Conservation (phyloP, 2,113 vertebrate species). For the Telmatochromis brichardi region DNA sequence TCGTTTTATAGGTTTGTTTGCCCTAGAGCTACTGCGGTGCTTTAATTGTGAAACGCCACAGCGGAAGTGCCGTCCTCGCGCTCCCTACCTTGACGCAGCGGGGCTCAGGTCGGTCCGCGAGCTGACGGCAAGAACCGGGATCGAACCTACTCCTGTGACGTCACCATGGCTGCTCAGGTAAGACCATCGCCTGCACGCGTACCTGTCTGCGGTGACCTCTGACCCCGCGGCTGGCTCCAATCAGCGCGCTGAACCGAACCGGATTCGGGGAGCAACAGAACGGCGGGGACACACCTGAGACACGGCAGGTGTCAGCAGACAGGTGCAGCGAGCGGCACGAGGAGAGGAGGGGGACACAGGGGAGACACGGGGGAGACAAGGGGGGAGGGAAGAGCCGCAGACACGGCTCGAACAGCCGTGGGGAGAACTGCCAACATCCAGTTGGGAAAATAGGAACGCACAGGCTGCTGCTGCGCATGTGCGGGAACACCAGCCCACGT, state of each 20-base stretch:
- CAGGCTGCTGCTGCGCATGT: neutral
- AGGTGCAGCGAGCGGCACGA: neutral
- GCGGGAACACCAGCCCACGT: neutral
- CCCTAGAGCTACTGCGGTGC: neutral
- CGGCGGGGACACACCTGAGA: neutral
- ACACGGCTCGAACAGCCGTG: neutral
- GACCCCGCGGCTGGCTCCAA: neutral
- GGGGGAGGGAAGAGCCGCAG: neutral
- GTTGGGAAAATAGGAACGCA: neutral
- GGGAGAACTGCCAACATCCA: neutral
- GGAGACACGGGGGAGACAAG: neutral
- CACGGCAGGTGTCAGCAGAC: neutral
- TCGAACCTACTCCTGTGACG: neutral
- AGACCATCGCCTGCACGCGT: neutral
- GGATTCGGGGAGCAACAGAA: neutral
- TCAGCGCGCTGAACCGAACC: neutral
- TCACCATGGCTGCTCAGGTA: neutral
- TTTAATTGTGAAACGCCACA: neutral
- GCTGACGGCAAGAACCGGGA: neutral
- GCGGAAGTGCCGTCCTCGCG: neutral
- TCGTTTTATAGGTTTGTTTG: neutral
- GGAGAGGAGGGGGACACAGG: neutral
- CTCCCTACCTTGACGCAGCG: neutral
- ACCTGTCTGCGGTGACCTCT: neutral
- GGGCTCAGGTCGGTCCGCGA: neutral